Conservation (phyloP, 2,113 vertebrate species). For the Rissa tridactyla region DNA sequence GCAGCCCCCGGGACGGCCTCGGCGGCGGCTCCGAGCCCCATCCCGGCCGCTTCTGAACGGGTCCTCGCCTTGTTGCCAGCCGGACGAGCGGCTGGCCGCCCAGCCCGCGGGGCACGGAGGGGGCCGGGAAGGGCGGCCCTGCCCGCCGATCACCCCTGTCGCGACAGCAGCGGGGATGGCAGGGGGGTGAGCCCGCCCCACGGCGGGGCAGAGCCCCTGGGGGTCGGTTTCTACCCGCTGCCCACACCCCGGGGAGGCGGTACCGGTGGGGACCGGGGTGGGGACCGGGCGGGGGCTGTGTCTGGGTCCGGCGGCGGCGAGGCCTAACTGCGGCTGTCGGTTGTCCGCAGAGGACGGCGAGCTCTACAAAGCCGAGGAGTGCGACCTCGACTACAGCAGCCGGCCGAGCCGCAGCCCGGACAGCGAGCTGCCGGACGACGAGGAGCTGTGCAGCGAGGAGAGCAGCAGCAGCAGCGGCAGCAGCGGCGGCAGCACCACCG, state of each 20-base stretch:
- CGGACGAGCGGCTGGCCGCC: too few species aligned
- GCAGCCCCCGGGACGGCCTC: neutral
- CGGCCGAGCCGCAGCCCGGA: conserved; percentile 71
- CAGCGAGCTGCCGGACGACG: conserved; percentile 72
- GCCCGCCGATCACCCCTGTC: too few species aligned
- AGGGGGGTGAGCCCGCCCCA: neutral
- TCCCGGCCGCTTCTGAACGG: neutral
- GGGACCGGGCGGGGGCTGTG: neutral
- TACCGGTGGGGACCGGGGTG: neutral
- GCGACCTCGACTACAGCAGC: conserved; percentile 62
- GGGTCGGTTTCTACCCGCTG: too few species aligned
- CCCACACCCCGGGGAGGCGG: neutral
- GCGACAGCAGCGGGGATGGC: accelerated
- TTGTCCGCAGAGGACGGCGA: conserved; percentile 75
- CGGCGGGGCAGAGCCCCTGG: neutral
- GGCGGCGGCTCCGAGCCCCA: neutral
- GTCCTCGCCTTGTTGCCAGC: neutral
- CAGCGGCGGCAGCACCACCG: neutral
- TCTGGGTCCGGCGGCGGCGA: neutral
- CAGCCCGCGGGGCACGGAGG: neutral
- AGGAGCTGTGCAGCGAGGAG: conserved; percentile 82
- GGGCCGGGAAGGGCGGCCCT: too few species aligned
- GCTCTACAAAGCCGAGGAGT: conserved; percentile 76
- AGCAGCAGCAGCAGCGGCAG: conserved; percentile 70
- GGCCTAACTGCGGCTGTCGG: neutral